phyloP scores from a whole-genome alignment of 2,888 invertebrate genomes.

The Harpalus rubripes region DNA sequence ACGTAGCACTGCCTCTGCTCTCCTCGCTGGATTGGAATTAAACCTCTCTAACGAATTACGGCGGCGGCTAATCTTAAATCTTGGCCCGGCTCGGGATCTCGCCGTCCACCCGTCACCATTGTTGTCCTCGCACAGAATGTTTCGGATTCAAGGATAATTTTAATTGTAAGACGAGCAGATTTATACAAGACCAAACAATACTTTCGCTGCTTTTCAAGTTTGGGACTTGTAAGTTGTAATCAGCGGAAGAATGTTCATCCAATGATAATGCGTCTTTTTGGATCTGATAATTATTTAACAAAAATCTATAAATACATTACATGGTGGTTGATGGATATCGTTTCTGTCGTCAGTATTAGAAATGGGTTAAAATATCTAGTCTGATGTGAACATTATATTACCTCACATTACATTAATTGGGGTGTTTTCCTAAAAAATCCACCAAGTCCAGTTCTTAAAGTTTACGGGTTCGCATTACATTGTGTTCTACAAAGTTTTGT shows the following conservation, averaged over 20 bases:
- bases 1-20: not conserved
- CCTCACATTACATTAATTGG: too few species aligned
- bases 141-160: conserved; percentile 26
- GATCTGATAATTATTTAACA: not conserved
- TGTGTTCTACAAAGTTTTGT: too few species aligned
- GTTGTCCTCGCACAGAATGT: conserved; percentile 25
- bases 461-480: too few species aligned
- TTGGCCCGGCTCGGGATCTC: not conserved
- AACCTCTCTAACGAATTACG: conserved; percentile 35
- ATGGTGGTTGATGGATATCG: too few species aligned
- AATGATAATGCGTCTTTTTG: not conserved
- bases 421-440: too few species aligned
- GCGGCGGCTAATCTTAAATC: conserved; percentile 28
- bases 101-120: conserved; percentile 28
- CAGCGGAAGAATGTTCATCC: not conserved
- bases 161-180: not conserved
- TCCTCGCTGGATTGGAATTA: not conserved
- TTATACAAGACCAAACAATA: conserved; percentile 9
- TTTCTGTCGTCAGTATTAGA: too few species aligned
- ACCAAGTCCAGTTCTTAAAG: too few species aligned
- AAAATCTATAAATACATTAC: too few species aligned
- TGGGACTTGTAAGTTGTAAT: not conserved
- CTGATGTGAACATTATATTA: too few species aligned
- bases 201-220: not conserved
- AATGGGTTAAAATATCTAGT: too few species aligned